Percentiles rank a stretch among this genome's conserved stretches.
Evolutionary conservation across 2,797 vertebrate species (phyloP).

Genomic region (Spinibarbus caldwelli): DNA sequence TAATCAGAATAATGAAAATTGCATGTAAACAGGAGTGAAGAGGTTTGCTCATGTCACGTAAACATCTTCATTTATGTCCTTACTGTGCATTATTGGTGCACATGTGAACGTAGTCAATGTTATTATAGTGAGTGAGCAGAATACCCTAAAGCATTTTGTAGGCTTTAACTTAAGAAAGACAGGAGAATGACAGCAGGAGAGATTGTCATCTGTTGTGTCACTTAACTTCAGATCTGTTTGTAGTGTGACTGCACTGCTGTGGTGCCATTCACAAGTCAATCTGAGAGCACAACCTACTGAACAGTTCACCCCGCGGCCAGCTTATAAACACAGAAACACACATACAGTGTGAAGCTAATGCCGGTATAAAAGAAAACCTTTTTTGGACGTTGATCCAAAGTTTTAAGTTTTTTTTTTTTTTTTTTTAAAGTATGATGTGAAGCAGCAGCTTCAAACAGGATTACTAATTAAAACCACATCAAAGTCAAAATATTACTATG

Average conservation of each 20-base stretch:
- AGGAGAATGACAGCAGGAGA: not conserved
- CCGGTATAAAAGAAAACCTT: not conserved
- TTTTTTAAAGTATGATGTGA: slow-evolving; percentile 16
- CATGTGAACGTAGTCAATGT: not conserved
- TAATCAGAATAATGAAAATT: not conserved
- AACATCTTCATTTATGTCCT: not conserved
- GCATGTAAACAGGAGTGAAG: not conserved
- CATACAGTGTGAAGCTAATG: not conserved
- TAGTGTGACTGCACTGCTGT: not conserved
- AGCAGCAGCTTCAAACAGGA: slow-evolving; percentile 49
- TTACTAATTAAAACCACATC: slow-evolving; percentile 59
- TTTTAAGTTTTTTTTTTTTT: not conserved
- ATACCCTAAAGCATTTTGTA: not conserved
- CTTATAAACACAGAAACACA: not conserved
- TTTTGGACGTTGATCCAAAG: slow-evolving; percentile 5
- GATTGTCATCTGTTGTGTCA: not conserved
- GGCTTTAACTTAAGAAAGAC: not conserved
- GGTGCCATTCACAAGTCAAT: slow-evolving; percentile 68
- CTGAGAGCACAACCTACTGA: slow-evolving; percentile 67
- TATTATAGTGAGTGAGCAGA: not conserved
- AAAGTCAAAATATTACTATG: slow-evolving; percentile 53
- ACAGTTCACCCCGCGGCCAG: slow-evolving; percentile 69
- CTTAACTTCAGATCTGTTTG: slow-evolving; percentile 27
- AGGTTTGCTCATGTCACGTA: not conserved
- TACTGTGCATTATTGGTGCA: not conserved